Base-by-base conservation (phyloP, 2,113 vertebrate genomes). In the Petrocephalus zakoni region DNA sequence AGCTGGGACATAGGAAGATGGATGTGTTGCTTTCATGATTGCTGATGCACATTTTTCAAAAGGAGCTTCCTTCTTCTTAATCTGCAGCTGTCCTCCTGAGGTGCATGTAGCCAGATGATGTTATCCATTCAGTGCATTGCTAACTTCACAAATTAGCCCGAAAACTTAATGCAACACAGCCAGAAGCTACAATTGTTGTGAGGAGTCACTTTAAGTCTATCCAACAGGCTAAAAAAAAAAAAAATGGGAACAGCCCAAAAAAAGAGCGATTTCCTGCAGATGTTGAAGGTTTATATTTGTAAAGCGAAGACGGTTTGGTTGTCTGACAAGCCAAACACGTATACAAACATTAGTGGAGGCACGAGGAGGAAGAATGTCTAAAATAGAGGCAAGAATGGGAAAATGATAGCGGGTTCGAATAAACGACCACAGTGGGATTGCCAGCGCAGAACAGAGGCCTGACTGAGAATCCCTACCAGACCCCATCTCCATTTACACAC, bases 261-360 rank as follows among this genome's bases (percentile, higher is more conserved):
- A 56, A 37, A 83, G 49, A 86, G 22, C 52, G 11, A 55, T 86
- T 86, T 86, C 84, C 84, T 86, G 84, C 52, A 86, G 51, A 86
- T 86, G 51, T 55, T 53, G 15, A 37, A 86, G 84, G 51, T 21
- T 55, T 86, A 55, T 86, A 86, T 86, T 86, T 86, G 29, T 86
- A 55, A 56, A 86, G 52, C 51, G 17, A 13, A 21, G 84, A 86
- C 56, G 84, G 51, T 34, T 55, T 86, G 84, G 84, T 86, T 86
- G 84, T 56, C 51, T 86, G 83, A 85, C 84, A 86, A 86, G 84
- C 84, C 51, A 86, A 86, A 55, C 51, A 86, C 52, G 17, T 86
- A 86, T 86, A 55, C 51, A 86, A 55, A 86, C 84, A 55, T 34
- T 25, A 55, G 51, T 34, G 84, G 51, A 11, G 11, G 17, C 9